These are phyloP conservation scores for Edolisoma coerulescens DNA, from an alignment of 2,113 vertebrate species.

Conservation along the genomic window DNA sequence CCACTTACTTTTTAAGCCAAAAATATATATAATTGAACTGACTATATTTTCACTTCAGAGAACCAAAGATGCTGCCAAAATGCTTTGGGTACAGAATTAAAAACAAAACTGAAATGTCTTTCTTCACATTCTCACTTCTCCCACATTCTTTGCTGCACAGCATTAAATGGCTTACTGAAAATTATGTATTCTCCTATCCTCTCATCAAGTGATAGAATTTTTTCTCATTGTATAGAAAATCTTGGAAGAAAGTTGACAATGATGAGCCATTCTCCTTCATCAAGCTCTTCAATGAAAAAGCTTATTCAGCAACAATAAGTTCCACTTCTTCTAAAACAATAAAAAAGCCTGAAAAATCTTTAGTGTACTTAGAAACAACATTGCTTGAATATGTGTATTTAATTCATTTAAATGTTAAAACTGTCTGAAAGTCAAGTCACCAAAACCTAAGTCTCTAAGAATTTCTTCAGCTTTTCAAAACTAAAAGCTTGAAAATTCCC, in stretches of 20 bases:
- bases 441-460: not conserved
- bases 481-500: not conserved
- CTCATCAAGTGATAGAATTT: not conserved
- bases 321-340: not conserved
- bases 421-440: not conserved
- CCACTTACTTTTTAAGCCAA: not conserved
- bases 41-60: not conserved
- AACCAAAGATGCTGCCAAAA: not conserved
- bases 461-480: not conserved
- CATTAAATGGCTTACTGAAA: not conserved
- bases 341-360: not conserved
- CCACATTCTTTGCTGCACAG: not conserved
- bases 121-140: not conserved
- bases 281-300: not conserved
- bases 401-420: not conserved
- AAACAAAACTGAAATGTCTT: not conserved
- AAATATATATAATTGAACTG: not conserved
- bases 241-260: not conserved
- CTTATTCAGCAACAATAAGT: not conserved
- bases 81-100: not conserved
- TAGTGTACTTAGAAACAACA: not conserved
- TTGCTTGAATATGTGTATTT: not conserved
- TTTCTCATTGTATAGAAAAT: not conserved
- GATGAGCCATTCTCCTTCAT: not conserved
- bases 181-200: not conserved